These are phyloP conservation scores for Orycteropus afer DNA, from an alignment of 2,113 vertebrate genomes.

Conservation along the genomic window DNA sequence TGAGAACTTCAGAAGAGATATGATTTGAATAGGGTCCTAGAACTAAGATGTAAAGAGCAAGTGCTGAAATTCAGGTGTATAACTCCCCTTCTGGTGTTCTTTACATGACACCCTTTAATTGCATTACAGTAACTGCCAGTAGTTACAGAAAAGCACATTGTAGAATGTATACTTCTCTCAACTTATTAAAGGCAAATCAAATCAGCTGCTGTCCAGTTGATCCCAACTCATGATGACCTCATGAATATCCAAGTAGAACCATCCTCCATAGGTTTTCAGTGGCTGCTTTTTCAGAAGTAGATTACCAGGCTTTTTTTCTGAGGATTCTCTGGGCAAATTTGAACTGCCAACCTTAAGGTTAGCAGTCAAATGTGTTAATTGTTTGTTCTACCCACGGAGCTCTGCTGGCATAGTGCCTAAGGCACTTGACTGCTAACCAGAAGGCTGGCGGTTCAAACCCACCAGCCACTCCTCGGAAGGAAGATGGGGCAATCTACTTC, in stretches of 20 bases:
- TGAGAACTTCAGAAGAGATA: background rate
- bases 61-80: background rate
- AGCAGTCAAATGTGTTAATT: background rate
- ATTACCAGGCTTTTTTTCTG: background rate
- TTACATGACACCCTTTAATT: background rate
- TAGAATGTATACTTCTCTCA: background rate
- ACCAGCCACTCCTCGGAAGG: too few species aligned
- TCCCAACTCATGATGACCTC: background rate
- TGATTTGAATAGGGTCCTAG: background rate
- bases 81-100: background rate
- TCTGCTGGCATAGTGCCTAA: too few species aligned
- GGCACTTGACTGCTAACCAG: too few species aligned
- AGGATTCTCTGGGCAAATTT: background rate
- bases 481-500: too few species aligned
- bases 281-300: background rate
- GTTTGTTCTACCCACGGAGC: background rate
- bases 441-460: too few species aligned
- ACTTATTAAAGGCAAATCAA: background rate
- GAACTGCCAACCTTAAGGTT: background rate
- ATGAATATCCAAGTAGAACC: background rate
- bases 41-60: background rate
- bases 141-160: background rate
- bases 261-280: background rate
- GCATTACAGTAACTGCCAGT: background rate
- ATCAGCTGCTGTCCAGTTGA: background rate